Conservation (phyloP, 2,113 vertebrate genomes). For the Martes martes region DNA sequence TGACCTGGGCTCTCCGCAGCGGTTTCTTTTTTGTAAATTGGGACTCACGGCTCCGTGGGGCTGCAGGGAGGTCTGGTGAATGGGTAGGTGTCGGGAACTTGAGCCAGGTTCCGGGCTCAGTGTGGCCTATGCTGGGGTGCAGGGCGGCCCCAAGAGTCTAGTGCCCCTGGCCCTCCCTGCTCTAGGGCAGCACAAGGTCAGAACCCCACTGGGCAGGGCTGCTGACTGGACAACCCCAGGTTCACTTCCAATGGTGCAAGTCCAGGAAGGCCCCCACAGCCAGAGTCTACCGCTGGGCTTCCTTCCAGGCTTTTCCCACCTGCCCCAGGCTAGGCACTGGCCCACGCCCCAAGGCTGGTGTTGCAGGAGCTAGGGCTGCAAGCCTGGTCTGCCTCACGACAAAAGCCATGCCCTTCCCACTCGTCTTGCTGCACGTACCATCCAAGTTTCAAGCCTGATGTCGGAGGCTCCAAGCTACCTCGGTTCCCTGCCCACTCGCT, state of each 20-base stretch:
- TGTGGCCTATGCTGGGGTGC: not conserved
- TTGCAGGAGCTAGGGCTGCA: rapidly evolving
- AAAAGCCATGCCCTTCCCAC: too few species aligned
- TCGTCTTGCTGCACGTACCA: not conserved
- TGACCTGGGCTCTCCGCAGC: not conserved
- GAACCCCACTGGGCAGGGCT: not conserved
- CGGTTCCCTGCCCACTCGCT: not conserved
- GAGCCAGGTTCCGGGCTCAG: not conserved
- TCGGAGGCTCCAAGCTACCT: too few species aligned
- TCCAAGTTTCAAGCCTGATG: rapidly evolving
- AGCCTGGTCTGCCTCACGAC: not conserved
- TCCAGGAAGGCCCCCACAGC: too few species aligned
- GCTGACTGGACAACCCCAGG: not conserved
- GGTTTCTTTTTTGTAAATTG: not conserved
- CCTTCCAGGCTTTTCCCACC: too few species aligned
- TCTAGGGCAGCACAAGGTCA: not conserved
- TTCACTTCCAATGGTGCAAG: too few species aligned
- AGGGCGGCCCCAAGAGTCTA: rapidly evolving
- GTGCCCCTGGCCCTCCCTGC: not conserved
- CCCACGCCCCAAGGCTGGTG: not conserved
- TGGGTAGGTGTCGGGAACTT: rapidly evolving
- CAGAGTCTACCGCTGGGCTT: not conserved
- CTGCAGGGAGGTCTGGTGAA: not conserved
- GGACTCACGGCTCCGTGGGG: not conserved
- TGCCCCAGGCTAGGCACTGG: too few species aligned